Percentiles rank a stretch among this genome's conserved stretches.
phyloP scores from a whole-genome alignment of 2,888 invertebrate genomes.

The Crematogaster levior region DNA sequence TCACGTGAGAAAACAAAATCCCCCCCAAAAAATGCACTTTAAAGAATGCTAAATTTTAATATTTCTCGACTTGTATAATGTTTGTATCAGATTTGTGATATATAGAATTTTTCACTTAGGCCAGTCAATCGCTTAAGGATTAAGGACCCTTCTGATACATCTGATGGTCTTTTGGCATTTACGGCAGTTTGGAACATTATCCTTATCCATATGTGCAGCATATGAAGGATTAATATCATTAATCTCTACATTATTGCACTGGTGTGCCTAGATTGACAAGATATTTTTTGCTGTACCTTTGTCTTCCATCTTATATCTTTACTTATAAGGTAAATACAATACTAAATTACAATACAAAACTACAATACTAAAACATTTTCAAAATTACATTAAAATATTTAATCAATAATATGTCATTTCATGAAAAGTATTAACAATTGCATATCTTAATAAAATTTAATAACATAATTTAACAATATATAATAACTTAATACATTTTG shows the following conservation, averaged over 20 bases:
- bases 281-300: constrained; percentile 8
- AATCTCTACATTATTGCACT: not conserved
- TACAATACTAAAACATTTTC: no score
- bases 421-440: not conserved
- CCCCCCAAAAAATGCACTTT: constrained; percentile 54
- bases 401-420: not conserved
- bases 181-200: constrained; percentile 64
- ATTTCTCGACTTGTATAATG: constrained; percentile 57
- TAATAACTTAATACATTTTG: not conserved
- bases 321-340: constrained; percentile 63
- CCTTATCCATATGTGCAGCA: constrained; percentile 60
- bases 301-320: constrained; percentile 52
- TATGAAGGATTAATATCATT: constrained; percentile 74
- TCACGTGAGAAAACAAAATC: constrained; percentile 47
- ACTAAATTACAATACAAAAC: no score
- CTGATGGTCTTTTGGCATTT: constrained; percentile 65
- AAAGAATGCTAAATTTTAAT: constrained; percentile 64
- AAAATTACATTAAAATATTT: constrained; percentile 4
- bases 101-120: constrained; percentile 71
- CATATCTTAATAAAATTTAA: not conserved
- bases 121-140: constrained; percentile 68
- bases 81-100: constrained; percentile 62
- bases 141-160: constrained; percentile 72
- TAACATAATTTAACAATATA: no score
- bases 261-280: not conserved